Evolutionary conservation across 1,140 invertebrate genomes (phyloP).

Genomic region (Diprion similis): DNA sequence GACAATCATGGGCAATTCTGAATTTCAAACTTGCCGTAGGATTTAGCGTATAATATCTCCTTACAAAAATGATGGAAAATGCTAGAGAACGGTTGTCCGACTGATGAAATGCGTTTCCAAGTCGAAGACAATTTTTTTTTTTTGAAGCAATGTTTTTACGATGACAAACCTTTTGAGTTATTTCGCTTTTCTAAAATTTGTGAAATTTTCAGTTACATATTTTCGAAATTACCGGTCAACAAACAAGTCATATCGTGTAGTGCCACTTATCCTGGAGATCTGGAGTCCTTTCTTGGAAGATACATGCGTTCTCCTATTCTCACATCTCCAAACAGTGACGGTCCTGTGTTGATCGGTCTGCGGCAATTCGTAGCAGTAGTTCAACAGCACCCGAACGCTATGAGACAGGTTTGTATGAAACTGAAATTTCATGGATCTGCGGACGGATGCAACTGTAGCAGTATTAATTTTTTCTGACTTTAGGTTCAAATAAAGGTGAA

Average conservation of each 20-base stretch:
- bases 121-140: no score
- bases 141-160: no score
- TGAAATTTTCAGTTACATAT: conserved; percentile 72
- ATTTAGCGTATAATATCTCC: no score
- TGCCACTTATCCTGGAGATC: conserved; percentile 88
- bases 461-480: conserved; percentile 39
- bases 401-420: conserved; percentile 64
- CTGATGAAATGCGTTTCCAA: no score
- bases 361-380: conserved; percentile 75
- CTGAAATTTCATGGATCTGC: conserved; percentile 37
- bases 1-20: no score
- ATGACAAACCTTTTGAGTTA: no score
- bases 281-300: conserved; percentile 74
- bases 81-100: no score
- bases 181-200: no score
- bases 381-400: conserved; percentile 65
- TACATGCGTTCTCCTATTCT: conserved; percentile 86
- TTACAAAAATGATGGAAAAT: no score
- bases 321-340: conserved; percentile 69
- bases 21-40: no score
- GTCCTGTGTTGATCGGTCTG: conserved; percentile 75
- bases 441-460: conserved; percentile 49
- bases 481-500: conserved; percentile 71
- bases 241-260: conserved; percentile 93
- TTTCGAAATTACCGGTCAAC: conserved; percentile 71